These are phyloP conservation scores for Leucoraja erinaceus DNA, from an alignment of 2,113 vertebrate species.

Conservation along the genomic window DNA sequence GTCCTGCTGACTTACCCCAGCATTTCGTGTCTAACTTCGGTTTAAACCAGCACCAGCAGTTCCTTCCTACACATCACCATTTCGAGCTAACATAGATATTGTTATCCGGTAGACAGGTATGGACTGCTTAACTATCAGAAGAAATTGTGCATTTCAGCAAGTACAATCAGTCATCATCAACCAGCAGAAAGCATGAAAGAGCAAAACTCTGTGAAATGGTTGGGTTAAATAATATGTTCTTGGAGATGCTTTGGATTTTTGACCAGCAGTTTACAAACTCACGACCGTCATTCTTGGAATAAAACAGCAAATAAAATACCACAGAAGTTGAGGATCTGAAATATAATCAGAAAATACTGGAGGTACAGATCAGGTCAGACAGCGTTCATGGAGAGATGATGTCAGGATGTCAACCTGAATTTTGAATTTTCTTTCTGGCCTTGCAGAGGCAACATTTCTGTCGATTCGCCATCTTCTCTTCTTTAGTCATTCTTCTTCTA, in stretches of 20 bases:
- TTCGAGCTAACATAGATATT: neutral
- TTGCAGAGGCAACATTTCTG: neutral
- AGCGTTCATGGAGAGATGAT: too few relatives aligned
- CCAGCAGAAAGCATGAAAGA: neutral
- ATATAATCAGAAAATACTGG: too few relatives aligned
- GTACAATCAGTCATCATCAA: neutral
- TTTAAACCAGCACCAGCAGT: too few relatives aligned
- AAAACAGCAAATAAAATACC: too few relatives aligned
- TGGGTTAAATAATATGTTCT: neutral
- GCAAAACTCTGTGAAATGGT: neutral
- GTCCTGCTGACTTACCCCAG: too few relatives aligned
- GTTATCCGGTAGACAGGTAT: neutral
- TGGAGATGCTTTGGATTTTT: neutral
- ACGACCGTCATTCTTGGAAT: neutral
- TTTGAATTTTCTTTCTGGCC: too few relatives aligned
- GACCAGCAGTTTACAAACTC: neutral
- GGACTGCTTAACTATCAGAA: neutral
- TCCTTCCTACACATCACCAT: neutral
- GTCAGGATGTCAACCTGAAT: too few relatives aligned
- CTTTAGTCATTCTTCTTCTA: neutral
- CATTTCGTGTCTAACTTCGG: too few relatives aligned
- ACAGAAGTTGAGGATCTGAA: too few relatives aligned
- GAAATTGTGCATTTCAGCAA: neutral
- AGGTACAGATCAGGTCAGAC: too few relatives aligned
- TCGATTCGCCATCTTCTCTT: neutral